phyloP scores from a whole-genome alignment of 92 coral and sea anemone genomes.

The Porites lobata region DNA sequence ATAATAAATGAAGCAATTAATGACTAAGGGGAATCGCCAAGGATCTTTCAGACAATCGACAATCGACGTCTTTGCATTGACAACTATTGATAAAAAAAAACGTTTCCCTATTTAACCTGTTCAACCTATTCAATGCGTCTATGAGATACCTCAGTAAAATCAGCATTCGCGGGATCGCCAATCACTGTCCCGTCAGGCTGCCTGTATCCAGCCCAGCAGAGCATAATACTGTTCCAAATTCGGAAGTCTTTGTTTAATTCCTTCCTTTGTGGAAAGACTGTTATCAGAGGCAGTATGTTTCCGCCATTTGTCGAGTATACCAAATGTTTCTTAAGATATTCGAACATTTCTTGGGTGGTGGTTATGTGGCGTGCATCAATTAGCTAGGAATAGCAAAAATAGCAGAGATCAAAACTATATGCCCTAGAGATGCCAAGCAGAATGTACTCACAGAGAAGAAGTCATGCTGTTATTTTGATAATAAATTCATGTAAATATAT shows the following conservation, averaged over 20 bases:
- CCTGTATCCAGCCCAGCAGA: slow-evolving; percentile 73
- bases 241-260: slow-evolving; percentile 73
- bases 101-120: too few species aligned
- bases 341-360: slow-evolving; percentile 73
- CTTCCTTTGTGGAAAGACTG: slow-evolving; percentile 74
- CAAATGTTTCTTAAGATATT: slow-evolving; percentile 59
- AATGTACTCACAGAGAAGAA: neutral
- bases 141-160: slow-evolving; percentile 70
- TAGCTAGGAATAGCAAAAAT: slow-evolving; percentile 29
- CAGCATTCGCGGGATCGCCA: slow-evolving; percentile 78
- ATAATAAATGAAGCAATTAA: too few species aligned
- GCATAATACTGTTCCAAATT: slow-evolving; percentile 71
- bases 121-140: neutral
- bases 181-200: slow-evolving; percentile 77
- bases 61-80: too few species aligned
- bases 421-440: too few species aligned
- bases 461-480: too few species aligned
- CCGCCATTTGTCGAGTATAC: slow-evolving; percentile 69
- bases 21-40: too few species aligned
- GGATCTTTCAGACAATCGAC: too few species aligned
- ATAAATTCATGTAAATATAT: too few species aligned
- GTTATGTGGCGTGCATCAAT: slow-evolving; percentile 65
- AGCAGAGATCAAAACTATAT: neutral
- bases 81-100: too few species aligned
- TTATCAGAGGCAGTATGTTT: slow-evolving; percentile 70